Conservation (phyloP, 2,888 invertebrate genomes). For the Andrena haemorrhoa region DNA sequence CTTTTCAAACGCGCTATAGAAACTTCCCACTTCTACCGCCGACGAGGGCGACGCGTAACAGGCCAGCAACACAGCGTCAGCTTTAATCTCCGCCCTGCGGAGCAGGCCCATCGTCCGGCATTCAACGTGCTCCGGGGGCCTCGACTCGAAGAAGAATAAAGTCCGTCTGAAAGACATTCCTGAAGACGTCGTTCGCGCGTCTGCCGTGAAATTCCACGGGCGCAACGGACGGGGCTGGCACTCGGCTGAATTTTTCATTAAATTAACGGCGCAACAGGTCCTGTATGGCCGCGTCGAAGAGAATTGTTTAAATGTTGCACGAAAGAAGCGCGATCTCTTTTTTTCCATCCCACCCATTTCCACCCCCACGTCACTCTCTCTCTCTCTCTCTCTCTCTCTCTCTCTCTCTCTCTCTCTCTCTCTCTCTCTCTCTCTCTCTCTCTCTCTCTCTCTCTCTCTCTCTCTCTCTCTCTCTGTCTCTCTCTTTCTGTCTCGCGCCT, state of each 20-base stretch:
- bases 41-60: neutral
- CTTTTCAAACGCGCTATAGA: no score
- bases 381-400: conserved; percentile 11
- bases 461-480: conserved; percentile 17
- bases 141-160: conserved; percentile 30
- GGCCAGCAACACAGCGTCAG: neutral
- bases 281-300: conserved; percentile 67
- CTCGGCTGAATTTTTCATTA: conserved; percentile 63
- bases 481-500: conserved; percentile 17
- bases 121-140: conserved; percentile 17
- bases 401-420: conserved; percentile 14
- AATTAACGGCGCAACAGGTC: conserved; percentile 74
- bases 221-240: conserved; percentile 6
- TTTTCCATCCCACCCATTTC: conserved; percentile 19
- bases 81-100: conserved; percentile 22
- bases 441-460: conserved; percentile 12
- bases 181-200: conserved; percentile 41
- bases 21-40: neutral
- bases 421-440: conserved; percentile 24
- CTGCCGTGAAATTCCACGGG: conserved; percentile 49
- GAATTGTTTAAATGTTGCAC: conserved; percentile 81
- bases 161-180: conserved; percentile 40
- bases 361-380: conserved; percentile 16
- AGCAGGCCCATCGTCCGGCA: conserved; percentile 22
- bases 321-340: conserved; percentile 73